Base-by-base conservation (phyloP, 1,140 invertebrate genomes). In the Drosophila sturtevanti region DNA sequence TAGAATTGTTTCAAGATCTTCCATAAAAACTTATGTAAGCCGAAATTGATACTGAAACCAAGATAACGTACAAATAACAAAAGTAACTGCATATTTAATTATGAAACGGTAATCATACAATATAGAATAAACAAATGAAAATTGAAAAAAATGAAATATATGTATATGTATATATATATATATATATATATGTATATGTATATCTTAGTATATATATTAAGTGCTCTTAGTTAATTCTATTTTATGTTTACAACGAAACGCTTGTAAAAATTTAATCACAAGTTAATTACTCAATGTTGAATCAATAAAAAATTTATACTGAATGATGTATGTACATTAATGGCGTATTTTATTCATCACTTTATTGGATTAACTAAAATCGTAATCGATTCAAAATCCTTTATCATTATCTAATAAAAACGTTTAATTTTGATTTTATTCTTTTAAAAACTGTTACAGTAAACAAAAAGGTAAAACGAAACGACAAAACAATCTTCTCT, bases 241-340 rank as follows among this genome's bases (percentile, higher is more conserved):
- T 81, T 80, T 81, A 86, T 85, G 65, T 77, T 68, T 84, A 86
- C 77, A 86, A 80, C 56, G 63, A 77, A 80, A 60, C 38, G 34
- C 66, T 82, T 84, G 76, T 84, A 84, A 48, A 48, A 55, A 72
- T 51, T 67, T 67, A 68, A 62, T 65, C 74, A 65, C 79, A 63
- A 77, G 62, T 11, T 14, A 21, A 9, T 31, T 61, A 38, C 7
- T 48, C 16, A 48, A 48, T 48, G 41, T 48, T 48, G 66, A 56
- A 41, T 14, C 58, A 68, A 68, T 75, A 75, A 75, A 75, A 24
- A 75, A 27, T 75, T 59, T 75, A 75, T 75, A 56, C 31, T 67
- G 34, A 75, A 74, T 16, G 24, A 27, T 56, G 54, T 56, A 56
- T n/a, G 31, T 6, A n/a, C 21, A 54, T 9, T 6, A 11, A 18